Percentiles rank a stretch among this genome's conserved stretches.
phyloP scores from a whole-genome alignment of 2,113 vertebrate species.

The Calypte anna region DNA sequence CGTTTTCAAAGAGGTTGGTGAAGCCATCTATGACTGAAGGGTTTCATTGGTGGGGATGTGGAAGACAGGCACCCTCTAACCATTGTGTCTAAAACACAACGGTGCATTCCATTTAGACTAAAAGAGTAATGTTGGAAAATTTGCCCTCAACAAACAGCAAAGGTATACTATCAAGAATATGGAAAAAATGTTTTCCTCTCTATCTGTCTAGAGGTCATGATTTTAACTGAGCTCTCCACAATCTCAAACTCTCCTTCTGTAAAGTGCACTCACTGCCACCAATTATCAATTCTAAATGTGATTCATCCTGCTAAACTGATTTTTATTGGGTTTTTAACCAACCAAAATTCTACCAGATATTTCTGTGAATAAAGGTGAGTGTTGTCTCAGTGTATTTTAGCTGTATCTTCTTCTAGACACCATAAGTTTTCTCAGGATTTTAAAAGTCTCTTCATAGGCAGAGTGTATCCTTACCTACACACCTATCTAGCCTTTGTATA shows the following conservation, averaged over 20 bases:
- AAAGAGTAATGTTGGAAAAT: neutral
- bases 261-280: neutral
- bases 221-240: neutral
- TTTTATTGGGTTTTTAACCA: neutral
- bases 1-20: neutral
- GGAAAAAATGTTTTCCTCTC: neutral
- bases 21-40: neutral
- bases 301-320: neutral
- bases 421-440: neutral
- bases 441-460: neutral
- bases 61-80: neutral
- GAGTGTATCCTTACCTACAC: neutral
- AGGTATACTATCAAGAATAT: neutral
- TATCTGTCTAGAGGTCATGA: neutral
- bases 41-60: neutral
- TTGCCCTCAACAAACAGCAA: neutral
- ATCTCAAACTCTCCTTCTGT: neutral
- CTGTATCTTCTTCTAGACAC: neutral
- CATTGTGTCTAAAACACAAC: neutral
- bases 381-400: neutral
- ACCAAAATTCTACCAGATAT: neutral
- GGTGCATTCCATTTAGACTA: neutral
- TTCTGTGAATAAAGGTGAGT: neutral
- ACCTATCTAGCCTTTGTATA: conserved; percentile 3
- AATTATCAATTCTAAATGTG: neutral